A percentile compares a stretch with the other conserved stretches of the same genome.
These are phyloP conservation scores for Nerophis ophidion DNA, from an alignment of 2,113 vertebrate species.

Conservation along the genomic window DNA sequence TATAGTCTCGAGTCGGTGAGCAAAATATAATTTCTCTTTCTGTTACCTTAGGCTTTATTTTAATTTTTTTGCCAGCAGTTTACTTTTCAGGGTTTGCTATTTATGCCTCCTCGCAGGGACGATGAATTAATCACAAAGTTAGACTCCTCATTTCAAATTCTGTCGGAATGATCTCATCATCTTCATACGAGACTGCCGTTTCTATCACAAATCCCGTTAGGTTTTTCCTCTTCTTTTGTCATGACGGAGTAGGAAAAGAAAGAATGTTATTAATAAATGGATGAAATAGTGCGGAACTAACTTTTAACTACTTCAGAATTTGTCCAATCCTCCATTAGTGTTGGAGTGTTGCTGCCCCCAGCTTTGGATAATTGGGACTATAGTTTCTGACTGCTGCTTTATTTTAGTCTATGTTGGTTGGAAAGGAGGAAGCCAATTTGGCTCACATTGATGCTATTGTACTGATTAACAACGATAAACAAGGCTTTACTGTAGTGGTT, in stretches of 20 bases:
- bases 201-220: neutral
- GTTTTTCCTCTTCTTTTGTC: slow-evolving; percentile 25
- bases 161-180: slow-evolving; percentile 21
- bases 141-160: slow-evolving; percentile 29
- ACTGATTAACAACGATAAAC: neutral
- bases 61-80: too few species aligned
- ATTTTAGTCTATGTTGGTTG: slow-evolving; percentile 31
- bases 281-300: slow-evolving; percentile 40
- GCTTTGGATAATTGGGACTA: slow-evolving; percentile 12
- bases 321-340: slow-evolving; percentile 14
- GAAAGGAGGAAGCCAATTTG: slow-evolving; percentile 35
- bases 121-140: slow-evolving; percentile 41
- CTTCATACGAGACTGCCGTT: slow-evolving; percentile 37
- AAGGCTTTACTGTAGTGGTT: too few species aligned
- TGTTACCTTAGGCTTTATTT: too few species aligned
- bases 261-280: slow-evolving; percentile 47
- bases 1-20: neutral
- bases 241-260: slow-evolving; percentile 17
- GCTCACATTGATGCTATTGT: slow-evolving; percentile 26
- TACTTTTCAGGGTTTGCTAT: slow-evolving; percentile 8
- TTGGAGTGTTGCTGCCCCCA: too few species aligned
- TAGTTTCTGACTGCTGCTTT: slow-evolving; percentile 37
- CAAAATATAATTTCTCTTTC: neutral
- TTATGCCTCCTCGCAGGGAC: slow-evolving; percentile 23
- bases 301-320: slow-evolving; percentile 21